phyloP scores from a whole-genome alignment of 2,113 vertebrate genomes.

The Esox niger region DNA sequence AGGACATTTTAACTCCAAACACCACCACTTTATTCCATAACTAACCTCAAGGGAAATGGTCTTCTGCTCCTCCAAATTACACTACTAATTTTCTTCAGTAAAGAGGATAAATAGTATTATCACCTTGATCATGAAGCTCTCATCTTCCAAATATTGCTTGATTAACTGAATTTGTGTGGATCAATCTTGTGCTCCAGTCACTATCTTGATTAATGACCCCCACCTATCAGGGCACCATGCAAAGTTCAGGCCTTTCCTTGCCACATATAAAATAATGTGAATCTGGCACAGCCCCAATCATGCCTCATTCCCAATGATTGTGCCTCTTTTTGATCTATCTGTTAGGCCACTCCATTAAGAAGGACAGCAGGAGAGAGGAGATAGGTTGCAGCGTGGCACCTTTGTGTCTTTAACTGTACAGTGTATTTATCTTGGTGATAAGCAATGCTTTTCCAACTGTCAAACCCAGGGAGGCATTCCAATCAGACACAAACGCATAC shows the following conservation, averaged over 20 bases:
- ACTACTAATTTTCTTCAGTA: constrained; percentile 38
- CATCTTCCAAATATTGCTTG: constrained; percentile 74
- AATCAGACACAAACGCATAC: background rate
- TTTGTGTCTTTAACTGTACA: constrained; percentile 36
- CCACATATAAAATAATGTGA: constrained; percentile 74
- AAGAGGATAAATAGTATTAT: constrained; percentile 47
- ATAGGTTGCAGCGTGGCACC: constrained; percentile 38
- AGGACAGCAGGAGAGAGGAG: constrained; percentile 59
- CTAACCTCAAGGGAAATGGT: constrained; percentile 26
- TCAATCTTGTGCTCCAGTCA: constrained; percentile 64
- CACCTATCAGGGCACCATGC: constrained; percentile 72
- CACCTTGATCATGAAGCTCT: constrained; percentile 68
- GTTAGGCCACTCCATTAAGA: constrained; percentile 61
- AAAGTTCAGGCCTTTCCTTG: constrained; percentile 59
- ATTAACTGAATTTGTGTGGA: constrained; percentile 76
- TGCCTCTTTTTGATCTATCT: constrained; percentile 70
- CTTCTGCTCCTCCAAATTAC: constrained; percentile 30
- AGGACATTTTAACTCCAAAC: no score
- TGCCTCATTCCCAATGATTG: constrained; percentile 56
- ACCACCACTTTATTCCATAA: no score
- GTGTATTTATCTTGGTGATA: constrained; percentile 41
- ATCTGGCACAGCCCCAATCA: constrained; percentile 56
- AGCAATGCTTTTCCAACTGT: constrained; percentile 48
- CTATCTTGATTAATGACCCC: constrained; percentile 73
- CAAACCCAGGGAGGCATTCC: constrained; percentile 52